phyloP scores from a whole-genome alignment of 2,113 vertebrate genomes.

The Stigmatopora argus region DNA sequence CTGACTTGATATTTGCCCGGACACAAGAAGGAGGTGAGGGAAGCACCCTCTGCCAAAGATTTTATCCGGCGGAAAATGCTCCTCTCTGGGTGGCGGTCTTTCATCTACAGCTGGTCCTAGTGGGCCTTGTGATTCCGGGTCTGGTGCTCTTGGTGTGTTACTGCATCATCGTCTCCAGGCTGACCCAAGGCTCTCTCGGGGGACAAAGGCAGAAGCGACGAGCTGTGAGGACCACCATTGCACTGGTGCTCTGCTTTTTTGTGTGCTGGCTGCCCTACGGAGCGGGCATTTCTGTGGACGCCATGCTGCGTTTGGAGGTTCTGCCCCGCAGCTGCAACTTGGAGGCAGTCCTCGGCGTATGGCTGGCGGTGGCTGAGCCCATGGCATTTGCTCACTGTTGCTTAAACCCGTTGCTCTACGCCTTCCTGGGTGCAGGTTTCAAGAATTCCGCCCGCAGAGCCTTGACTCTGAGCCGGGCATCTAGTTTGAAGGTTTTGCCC shows the following conservation, averaged over 20 bases:
- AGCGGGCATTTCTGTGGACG: constrained; percentile 82
- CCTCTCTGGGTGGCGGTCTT: constrained; percentile 80
- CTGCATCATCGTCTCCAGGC: constrained; percentile 88
- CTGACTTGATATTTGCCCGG: constrained; percentile 84
- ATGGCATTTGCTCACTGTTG: constrained; percentile 95
- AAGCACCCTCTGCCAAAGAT: constrained; percentile 77
- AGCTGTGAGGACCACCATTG: constrained; percentile 90
- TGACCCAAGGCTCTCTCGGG: constrained; percentile 87
- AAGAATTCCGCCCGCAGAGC: constrained; percentile 92
- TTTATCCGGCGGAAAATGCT: constrained; percentile 73
- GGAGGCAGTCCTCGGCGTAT: constrained; percentile 76
- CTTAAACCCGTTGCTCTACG: constrained; percentile 94
- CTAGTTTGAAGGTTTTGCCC: constrained; percentile 89
- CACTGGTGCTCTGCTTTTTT: constrained; percentile 91
- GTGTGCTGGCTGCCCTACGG: constrained; percentile 95
- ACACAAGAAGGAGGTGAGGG: constrained; percentile 64
- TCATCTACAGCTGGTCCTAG: constrained; percentile 87
- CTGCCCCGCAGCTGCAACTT: constrained; percentile 79
- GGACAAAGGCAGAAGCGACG: constrained; percentile 92
- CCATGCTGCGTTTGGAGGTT: constrained; percentile 80
- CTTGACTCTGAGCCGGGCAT: constrained; percentile 84
- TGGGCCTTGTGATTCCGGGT: constrained; percentile 88
- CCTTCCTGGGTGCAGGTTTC: constrained; percentile 95
- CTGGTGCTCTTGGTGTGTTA: constrained; percentile 91
- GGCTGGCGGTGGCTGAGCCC: constrained; percentile 87